A percentile compares a stretch with the other conserved stretches of the same genome.
phyloP scores from a whole-genome alignment of 2,888 invertebrate genomes.

The Troilus luridus region DNA sequence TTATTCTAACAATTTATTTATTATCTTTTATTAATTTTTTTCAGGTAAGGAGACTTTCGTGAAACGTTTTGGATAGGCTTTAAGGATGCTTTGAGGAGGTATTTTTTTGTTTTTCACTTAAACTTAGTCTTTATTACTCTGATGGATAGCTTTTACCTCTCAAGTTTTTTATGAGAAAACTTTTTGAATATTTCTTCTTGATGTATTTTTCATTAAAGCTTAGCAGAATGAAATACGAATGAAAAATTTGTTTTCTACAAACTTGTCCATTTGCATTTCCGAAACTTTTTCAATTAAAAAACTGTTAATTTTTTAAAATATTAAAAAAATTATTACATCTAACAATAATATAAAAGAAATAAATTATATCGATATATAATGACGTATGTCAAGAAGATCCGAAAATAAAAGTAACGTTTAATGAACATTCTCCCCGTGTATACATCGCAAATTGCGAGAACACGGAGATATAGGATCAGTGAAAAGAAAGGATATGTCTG shows the following conservation, averaged over 20 bases:
- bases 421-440: too few relatives aligned
- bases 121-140: not conserved
- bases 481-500: too few relatives aligned
- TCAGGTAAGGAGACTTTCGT: not conserved
- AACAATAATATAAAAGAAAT: too few relatives aligned
- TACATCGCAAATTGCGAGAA: too few relatives aligned
- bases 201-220: not conserved
- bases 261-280: not conserved
- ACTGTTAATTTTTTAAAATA: too few relatives aligned
- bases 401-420: too few relatives aligned
- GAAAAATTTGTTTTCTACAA: not conserved
- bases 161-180: not conserved
- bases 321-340: too few relatives aligned
- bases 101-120: not conserved
- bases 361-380: too few relatives aligned
- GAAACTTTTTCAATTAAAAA: not conserved
- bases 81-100: not conserved
- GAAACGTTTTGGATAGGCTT: not conserved
- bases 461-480: too few relatives aligned
- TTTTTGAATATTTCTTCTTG: not conserved
- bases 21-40: not conserved
- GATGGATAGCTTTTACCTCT: not conserved
- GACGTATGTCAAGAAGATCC: too few relatives aligned
- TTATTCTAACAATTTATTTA: not conserved
- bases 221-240: not conserved